Base-by-base conservation (phyloP, 2,797 vertebrate species). In the Apogon talboti region DNA sequence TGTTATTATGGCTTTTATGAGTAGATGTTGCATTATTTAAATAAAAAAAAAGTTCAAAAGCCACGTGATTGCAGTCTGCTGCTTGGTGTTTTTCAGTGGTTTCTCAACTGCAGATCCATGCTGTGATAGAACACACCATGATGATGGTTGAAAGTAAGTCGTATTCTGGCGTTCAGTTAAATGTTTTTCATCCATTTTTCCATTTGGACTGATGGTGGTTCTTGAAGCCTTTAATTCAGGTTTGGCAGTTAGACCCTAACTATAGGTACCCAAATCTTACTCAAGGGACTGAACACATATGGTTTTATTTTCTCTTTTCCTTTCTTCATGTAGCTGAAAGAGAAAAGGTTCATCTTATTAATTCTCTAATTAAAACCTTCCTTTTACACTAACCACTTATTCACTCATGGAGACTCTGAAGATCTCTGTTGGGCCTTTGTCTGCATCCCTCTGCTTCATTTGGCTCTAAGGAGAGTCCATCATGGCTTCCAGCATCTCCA, bases 401-500 rank as follows among this genome's bases (percentile, higher is more conserved):
- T 81, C 77, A 54, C 54, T 74, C 38, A 56, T 60, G 42, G 54
- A 76, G 78, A 74, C 55, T 38, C 44, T 33, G 21, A 16, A 74
- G 37, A 78, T 77, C 72, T 74, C 54, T 71, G 71, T 61, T 49
- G 66, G 64, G 62, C 78, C 57, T 70, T 66, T 78, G 57, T 12
- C 49, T n/a, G 53, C 56, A 37, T 68, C 52, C 45, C 44, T 57
- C 65, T 54, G 62, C 48, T 28, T 40, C 14, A 28, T 24, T 58
- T 42, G 37, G 14, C 79, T 83, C 84, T 94, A 95, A 18, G 94
- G 94, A 24, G 94, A 97, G 92, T 97, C 96, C 96, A 98, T 98
- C 96, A 97, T 97, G 91, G 96, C 96, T 91, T 98, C 96, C 66
- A 98, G 92, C 96, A 98, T 98, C 92, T 98, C 96, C 87, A 98